Evolutionary conservation across 2,797 vertebrate genomes (phyloP), one percentile per base, ranked within the genome.

Genomic region (Sciaenops ocellatus): DNA sequence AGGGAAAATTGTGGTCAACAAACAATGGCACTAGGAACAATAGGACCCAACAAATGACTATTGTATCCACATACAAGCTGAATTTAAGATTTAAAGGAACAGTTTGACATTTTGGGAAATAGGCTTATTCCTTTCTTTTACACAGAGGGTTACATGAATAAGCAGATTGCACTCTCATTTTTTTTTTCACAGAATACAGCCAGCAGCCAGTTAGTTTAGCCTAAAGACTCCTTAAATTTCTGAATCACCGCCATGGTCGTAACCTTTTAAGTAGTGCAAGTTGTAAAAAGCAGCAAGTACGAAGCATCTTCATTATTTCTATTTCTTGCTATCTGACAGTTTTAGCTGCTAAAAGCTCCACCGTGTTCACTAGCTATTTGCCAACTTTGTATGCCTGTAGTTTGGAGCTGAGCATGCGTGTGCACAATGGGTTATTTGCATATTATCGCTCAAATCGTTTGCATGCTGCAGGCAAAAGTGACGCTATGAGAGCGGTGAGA

Each of bases 21-120:
- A 76, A 61, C 69, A 69, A 62, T 63, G n/a, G 8, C 5, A 6
- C 16, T 30, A 22, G 55, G 24, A 82, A 73, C 55, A 59, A 72
- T n/a, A n/a, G 38, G 34, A 69, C 4, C 28, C 30, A 56, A 65
- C 41, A 65, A 26, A n/a, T 44, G 18, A 30, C 6, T n/a, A 34
- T 22, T 15, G 28, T 48, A 26, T 54, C 42, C 15, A 41, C n/a
- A 48, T 15, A 51, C 20, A 22, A 5, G 12, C 28, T 42, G 20
- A 28, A 20, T 50, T 52, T 24, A n/a, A 26, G 5, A 59, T 51
- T 68, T 13, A 16, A 41, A 11, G 16, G 12, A 50, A 41, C 0
- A 8, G 17, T 38, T 7, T 9, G 34, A 38, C 34, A 9, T 52
- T 54, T 48, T 5, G 47, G 11, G 13, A 41, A 54, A 20, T 3